phyloP scores from a whole-genome alignment of 2,113 vertebrate genomes.

The Erinaceus europaeus region DNA sequence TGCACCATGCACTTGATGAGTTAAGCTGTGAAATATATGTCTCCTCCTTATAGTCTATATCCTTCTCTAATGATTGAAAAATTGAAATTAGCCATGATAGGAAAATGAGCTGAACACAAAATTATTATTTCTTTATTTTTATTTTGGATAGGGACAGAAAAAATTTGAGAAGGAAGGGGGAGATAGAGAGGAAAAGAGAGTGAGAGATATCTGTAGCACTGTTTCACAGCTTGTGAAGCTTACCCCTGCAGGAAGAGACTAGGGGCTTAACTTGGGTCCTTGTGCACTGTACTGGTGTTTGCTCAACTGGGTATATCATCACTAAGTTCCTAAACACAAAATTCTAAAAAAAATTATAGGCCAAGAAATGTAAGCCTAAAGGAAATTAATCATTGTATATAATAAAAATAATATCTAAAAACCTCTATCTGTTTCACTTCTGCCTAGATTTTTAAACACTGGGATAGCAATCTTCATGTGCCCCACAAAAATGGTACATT shows the following conservation, averaged over 20 bases:
- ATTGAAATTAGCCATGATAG: neutral
- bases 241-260: too few relatives aligned
- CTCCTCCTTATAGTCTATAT: neutral
- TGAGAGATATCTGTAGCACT: too few relatives aligned
- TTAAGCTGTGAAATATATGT: neutral
- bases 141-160: too few relatives aligned
- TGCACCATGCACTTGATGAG: neutral
- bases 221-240: too few relatives aligned
- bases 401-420: slow-evolving; percentile 26
- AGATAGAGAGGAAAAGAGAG: too few relatives aligned
- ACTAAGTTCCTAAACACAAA: too few relatives aligned
- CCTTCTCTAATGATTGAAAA: neutral
- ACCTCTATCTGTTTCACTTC: neutral
- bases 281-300: too few relatives aligned
- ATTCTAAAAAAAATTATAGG: neutral
- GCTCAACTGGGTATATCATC: too few relatives aligned
- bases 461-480: neutral
- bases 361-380: slow-evolving; percentile 21
- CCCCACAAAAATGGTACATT: neutral
- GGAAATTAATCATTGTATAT: neutral
- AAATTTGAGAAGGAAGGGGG: too few relatives aligned
- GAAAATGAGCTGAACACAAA: neutral
- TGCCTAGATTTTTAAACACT: slow-evolving; percentile 24
- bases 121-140: too few relatives aligned
- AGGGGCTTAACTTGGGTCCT: too few relatives aligned